Evolutionary conservation across 2,113 vertebrate genomes (phyloP), one percentile per base, ranked within the genome.

Genomic region (Chascanopsetta lugubris): DNA sequence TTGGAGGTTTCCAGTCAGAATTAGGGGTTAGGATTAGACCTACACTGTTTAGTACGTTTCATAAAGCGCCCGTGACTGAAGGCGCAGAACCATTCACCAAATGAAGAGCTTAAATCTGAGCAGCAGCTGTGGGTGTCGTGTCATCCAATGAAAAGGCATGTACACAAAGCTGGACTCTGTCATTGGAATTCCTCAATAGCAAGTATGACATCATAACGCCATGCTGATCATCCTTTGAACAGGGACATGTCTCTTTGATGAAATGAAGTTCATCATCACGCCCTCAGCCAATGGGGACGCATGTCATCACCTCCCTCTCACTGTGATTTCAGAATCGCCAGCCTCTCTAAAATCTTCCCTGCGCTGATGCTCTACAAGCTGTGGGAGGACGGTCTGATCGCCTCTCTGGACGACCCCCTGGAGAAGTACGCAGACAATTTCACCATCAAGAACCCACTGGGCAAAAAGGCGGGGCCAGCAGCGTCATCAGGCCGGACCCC

Each of bases 311-410:
- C 8, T 30, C 4, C 29, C 5, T 58, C 56, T 48, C 36, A 17
- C 40, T 51, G 2, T 53, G 29, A 25, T 57, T 67, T 38, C 84
- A 98, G 95, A 76, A 96, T 97, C 30, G 93, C 94, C 42, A 97
- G 96, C 2, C 60, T 97, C 67, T 97, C 96, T 13, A 97, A 97
- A 90, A 91, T 98, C 73, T 97, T 98, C 43, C 96, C 95, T 0
- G 91, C 94, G 0, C 82, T 98, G 24, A 96, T 97, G 95, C 27
- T 98, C 21, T 97, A 97, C 73, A 95, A 94, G 75, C 82, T 98
- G 69, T 97, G 96, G 95, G 95, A 98, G 72, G 93, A 95, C 17
- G 94, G 95, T 6, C 86, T 88, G 8, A 85, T 97, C 32, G 84
- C 55, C 0, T 98, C 96, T 5, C 81, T 97, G 1, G 96, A 98